Evolutionary conservation across 2,888 invertebrate genomes (phyloP).

Genomic region (Andricus quercusramuli): DNA sequence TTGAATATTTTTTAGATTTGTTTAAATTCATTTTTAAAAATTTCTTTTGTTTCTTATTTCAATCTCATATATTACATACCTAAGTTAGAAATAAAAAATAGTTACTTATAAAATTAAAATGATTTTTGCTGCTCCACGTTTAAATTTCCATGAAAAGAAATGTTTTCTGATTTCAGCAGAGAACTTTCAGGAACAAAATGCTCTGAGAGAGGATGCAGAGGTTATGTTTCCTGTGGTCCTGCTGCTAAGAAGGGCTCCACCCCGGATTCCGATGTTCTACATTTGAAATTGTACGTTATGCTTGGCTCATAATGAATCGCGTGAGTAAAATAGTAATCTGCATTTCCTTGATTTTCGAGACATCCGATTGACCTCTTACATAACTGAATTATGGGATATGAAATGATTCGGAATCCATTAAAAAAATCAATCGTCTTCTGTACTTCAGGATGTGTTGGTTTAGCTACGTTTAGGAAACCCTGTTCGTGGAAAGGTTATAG

Average conservation of each 20-base stretch:
- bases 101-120: no score
- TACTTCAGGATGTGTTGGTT: background rate
- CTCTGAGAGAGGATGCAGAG: constrained; percentile 60
- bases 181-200: background rate
- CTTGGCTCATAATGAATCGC: constrained; percentile 49
- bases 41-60: no score
- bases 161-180: background rate
- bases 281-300: constrained; percentile 53
- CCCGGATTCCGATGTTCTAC: constrained; percentile 53
- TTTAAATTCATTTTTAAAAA: no score
- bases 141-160: background rate
- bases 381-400: background rate
- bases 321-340: constrained; percentile 26
- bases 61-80: no score
- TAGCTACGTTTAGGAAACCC: no score
- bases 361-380: constrained; percentile 40
- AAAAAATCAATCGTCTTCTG: background rate
- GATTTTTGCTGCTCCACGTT: no score
- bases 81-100: no score
- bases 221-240: constrained; percentile 60
- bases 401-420: no score
- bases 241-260: constrained; percentile 51
- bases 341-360: constrained; percentile 23
- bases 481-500: no score
- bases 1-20: background rate